Base-by-base conservation (phyloP, 1,140 invertebrate genomes). In the Neodiprion fabricii region DNA sequence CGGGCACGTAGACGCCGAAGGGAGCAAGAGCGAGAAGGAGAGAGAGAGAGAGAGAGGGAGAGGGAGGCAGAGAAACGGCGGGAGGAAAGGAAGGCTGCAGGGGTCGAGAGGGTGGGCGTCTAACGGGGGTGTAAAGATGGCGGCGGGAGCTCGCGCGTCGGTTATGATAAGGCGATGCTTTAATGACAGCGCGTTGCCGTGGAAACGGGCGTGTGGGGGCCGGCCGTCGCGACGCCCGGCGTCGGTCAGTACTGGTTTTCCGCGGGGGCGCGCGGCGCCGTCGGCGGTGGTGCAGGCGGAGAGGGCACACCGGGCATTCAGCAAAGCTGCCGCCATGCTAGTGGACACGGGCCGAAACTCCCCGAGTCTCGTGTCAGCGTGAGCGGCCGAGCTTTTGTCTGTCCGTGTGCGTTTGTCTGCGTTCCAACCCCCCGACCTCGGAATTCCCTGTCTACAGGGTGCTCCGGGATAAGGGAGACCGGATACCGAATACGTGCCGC, bases 131-230 rank as follows among this genome's bases (percentile, higher is more conserved):
- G 85, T 85, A 86, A 86, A 87, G 86, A 86, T 87, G 86, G 86
- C 85, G 85, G 79, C 80, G 79, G 80, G 79, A 78, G 82, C 81
- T 79, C 80, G 87, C 53, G 53, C 85, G 83, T 86, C 85, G 86
- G 87, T 88, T 88, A 88, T 88, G 87, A 88, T 88, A 88, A 88
- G 87, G 87, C 87, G 87, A 88, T 88, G 87, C 86, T 88, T 88
- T 88, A 88, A 88, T 88, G 87, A 88, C 87, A 88, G 83, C 84
- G 83, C 77, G 86, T 87, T 82, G 78, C 86, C 81, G 86, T 87
- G 84, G 86, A 76, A 85, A 87, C 85, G 81, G 82, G 80, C 79
- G 81, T 83, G 80, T 85, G 84, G 86, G 85, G 87, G 83, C 82
- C 82, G 86, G 86, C 83, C 84, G 84, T 82, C 85, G 85, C 86